A percentile compares a stretch with the other conserved stretches of the same genome.
phyloP scores from a whole-genome alignment of 2,888 invertebrate species.

The Volucella zonaria region DNA sequence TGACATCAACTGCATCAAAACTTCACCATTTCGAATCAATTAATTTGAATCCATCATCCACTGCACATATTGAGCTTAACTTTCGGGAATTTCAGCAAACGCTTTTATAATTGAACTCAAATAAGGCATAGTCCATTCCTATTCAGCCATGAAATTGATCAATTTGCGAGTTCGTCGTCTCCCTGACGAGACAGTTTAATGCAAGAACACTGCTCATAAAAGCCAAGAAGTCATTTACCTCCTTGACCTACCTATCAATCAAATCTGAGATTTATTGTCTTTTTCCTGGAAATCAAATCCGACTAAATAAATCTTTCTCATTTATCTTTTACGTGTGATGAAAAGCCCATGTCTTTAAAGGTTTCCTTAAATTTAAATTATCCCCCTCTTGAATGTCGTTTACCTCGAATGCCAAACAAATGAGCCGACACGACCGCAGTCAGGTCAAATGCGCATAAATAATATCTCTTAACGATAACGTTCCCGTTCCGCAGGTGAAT shows the following conservation, averaged over 20 bases:
- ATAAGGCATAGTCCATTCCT: no score
- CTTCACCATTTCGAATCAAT: no score
- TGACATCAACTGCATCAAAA: no score
- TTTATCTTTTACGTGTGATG: slow-evolving; percentile 16
- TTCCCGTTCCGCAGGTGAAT: slow-evolving; percentile 39
- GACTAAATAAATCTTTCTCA: background rate
- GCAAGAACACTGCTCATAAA: no score
- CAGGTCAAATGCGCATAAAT: slow-evolving; percentile 21
- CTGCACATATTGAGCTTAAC: no score
- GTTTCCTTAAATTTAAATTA: slow-evolving; percentile 50
- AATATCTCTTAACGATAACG: slow-evolving; percentile 21
- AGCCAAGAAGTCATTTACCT: no score
- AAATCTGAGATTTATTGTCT: background rate
- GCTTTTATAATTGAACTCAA: no score
- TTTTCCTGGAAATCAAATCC: background rate
- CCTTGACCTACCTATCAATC: slow-evolving; percentile 12
- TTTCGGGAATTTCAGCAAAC: no score
- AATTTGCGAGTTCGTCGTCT: no score
- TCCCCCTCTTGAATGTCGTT: slow-evolving; percentile 36
- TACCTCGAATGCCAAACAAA: slow-evolving; percentile 35
- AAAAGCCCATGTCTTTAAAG: slow-evolving; percentile 12
- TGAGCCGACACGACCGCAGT: slow-evolving; percentile 4
- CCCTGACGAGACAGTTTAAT: no score
- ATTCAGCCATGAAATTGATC: no score
- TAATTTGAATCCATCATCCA: no score